A percentile compares a stretch with the other conserved stretches of the same genome.
These are phyloP conservation scores for Riparia riparia DNA, from an alignment of 2,113 vertebrate genomes.

Conservation along the genomic window DNA sequence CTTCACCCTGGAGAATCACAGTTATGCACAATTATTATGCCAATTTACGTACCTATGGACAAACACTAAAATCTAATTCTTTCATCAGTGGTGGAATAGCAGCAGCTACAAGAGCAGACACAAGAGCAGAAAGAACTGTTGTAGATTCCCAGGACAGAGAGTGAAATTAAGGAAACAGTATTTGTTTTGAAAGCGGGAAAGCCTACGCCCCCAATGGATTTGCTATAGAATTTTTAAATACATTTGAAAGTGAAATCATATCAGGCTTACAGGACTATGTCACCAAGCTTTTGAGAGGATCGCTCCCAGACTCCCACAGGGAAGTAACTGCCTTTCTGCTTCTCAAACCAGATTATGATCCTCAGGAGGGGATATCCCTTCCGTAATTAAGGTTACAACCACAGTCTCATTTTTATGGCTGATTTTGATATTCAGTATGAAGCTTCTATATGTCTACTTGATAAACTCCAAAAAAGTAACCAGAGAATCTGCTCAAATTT, in stretches of 20 bases:
- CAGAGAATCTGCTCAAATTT: not conserved
- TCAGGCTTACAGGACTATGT: constrained; percentile 55
- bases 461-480: not conserved
- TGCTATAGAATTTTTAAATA: constrained; percentile 68
- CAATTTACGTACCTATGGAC: constrained; percentile 25
- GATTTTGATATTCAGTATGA: constrained; percentile 26
- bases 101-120: constrained; percentile 35
- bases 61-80: constrained; percentile 60
- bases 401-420: not conserved
- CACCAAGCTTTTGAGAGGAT: constrained; percentile 69
- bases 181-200: constrained; percentile 63
- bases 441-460: not conserved
- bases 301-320: constrained; percentile 59
- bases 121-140: constrained; percentile 49
- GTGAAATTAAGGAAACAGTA: constrained; percentile 58
- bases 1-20: constrained; percentile 4
- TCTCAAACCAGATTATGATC: constrained; percentile 41
- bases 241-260: constrained; percentile 73
- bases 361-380: constrained; percentile 48
- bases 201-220: constrained; percentile 52
- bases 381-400: constrained; percentile 48
- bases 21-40: constrained; percentile 47
- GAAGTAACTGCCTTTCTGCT: constrained; percentile 30
- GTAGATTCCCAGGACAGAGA: constrained; percentile 61
- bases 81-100: constrained; percentile 47